Evolutionary conservation across 1,140 invertebrate genomes (phyloP), one percentile per base, ranked within the genome.

Genomic region (Patella vulgata): DNA sequence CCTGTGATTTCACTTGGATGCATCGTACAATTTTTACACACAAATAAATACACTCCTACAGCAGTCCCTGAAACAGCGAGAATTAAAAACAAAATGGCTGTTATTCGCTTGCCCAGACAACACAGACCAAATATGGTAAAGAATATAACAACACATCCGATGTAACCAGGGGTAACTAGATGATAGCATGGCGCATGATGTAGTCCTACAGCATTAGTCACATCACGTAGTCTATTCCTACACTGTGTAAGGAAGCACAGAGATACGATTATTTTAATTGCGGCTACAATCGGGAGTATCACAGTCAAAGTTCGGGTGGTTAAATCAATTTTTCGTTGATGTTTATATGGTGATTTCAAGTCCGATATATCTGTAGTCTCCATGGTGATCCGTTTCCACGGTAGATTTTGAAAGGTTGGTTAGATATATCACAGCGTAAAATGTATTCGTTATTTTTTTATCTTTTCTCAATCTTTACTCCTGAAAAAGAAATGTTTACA

Each of bases 111-210:
- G 2, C 66, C 70, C n/a, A 67, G 53, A 48, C 70, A 72, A 44
- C 62, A 62, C 1, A 72, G 51, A 5, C 70, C 66, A 48, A 72
- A 68, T 3, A 66, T 48, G 8, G 66, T 44, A 52, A 66, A 42
- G 43, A 66, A 19, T 6, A 68, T 14, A 19, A 64, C 36, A 39
- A 64, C 25, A 55, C 59, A 65, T 31, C 66, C 63, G 25, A 65
- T 54, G 36, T 68, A 61, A 21, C 55, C 66, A 0, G 66, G 66
- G 33, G 62, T 57, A 21, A 52, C 62, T 47, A 68, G 44, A 28
- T 48, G 48, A 21, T 43, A 57, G 28, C 70, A 72, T 30, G 44
- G 62, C 2, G 44, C 54, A 21, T 36, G 36, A 5, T 42, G 42
- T 4, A 56, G 23, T 2, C 21, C 21, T 36, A 36, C 33, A 36